These are phyloP conservation scores for Mixornis gularis DNA, from an alignment of 2,113 vertebrate genomes.

Conservation along the genomic window DNA sequence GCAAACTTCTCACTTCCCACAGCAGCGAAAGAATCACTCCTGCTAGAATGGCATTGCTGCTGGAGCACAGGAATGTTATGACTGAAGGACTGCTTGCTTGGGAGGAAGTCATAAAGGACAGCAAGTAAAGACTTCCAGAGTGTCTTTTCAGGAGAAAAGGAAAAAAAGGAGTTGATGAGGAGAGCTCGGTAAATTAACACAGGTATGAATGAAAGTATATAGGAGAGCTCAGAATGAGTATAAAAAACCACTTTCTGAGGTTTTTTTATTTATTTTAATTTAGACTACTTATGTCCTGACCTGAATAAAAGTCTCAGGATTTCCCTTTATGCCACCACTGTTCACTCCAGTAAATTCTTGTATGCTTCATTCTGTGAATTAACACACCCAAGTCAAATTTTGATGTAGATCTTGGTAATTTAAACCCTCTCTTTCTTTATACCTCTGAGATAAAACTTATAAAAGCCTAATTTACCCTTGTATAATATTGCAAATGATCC, in stretches of 20 bases:
- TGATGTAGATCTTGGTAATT: not conserved
- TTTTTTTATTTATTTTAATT: not conserved
- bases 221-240: not conserved
- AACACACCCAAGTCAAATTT: not conserved
- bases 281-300: not conserved
- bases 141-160: not conserved
- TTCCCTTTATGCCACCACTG: not conserved
- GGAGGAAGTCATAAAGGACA: not conserved
- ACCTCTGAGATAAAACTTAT: not conserved
- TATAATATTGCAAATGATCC: not conserved
- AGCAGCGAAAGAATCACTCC: not conserved
- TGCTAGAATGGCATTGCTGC: not conserved
- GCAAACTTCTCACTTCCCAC: not conserved
- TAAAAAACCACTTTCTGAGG: not conserved
- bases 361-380: not conserved
- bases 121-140: not conserved
- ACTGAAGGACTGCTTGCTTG: not conserved
- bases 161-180: not conserved
- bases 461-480: not conserved
- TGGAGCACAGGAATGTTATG: rapidly evolving
- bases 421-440: not conserved
- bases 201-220: not conserved
- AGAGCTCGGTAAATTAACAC: not conserved
- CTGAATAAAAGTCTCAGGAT: not conserved
- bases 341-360: not conserved